phyloP scores from a whole-genome alignment of 2,113 vertebrate species.

The Dasyprocta punctata region DNA sequence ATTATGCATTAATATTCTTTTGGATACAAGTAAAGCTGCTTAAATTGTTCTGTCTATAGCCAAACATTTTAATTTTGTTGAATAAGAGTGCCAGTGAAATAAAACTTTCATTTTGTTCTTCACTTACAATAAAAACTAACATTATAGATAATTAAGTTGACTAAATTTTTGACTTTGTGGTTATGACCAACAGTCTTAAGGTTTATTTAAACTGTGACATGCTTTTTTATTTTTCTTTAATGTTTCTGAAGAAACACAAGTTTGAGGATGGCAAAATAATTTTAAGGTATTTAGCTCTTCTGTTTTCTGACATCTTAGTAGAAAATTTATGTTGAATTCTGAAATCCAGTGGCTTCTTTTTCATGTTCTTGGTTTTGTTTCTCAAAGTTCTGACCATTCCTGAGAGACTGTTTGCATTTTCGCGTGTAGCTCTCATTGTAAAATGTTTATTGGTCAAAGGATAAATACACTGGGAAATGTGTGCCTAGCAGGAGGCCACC shows the following conservation, averaged over 20 bases:
- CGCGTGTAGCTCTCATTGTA: background rate
- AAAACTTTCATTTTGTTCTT: background rate
- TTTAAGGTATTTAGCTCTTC: background rate
- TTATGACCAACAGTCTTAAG: background rate
- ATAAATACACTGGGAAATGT: background rate
- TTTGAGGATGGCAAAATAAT: background rate
- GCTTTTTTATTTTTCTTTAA: background rate
- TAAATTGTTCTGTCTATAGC: background rate
- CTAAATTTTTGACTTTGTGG: background rate
- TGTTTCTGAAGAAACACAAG: background rate
- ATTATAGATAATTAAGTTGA: background rate
- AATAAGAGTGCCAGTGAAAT: background rate
- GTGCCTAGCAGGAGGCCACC: rapidly evolving
- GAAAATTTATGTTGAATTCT: background rate
- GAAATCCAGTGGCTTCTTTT: background rate
- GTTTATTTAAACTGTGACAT: background rate
- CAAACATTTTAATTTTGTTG: background rate
- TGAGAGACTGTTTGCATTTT: background rate
- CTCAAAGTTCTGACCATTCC: background rate
- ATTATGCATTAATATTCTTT: background rate
- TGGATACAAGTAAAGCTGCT: background rate
- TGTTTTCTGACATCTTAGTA: background rate
- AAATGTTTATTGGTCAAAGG: background rate
- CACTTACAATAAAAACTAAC: background rate
- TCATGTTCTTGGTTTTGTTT: background rate